Evolutionary conservation across 2,888 invertebrate species (phyloP), one percentile per base, ranked within the genome.

Genomic region (Macrophya alboannulata): DNA sequence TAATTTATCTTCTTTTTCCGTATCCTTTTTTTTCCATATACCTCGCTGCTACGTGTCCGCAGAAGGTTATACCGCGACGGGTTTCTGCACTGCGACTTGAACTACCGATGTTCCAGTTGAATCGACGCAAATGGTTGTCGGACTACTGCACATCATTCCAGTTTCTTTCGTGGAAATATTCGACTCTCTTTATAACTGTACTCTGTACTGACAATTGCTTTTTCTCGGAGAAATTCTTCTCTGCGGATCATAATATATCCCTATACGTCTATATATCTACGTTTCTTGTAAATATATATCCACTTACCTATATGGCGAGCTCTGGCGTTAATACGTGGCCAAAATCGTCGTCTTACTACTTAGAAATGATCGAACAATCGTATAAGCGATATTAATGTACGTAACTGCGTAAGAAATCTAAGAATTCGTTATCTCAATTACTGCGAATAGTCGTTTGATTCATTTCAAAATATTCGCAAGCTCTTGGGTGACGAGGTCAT

Each of bases 121-220:
- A 45, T 12, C 21, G 72, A 45, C 72, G 21, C 45, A 45, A 43
- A 74, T 74, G 72, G 72, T 43, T 31, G 31, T 40, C 71, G 17
- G 43, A 74, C n/a, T n/a, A n/a, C n/a, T n/a, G n/a, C n/a, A 74
- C 21, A 45, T 74, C 21, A 45, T 43, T 74, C 45, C 72, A 74
- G 72, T 74, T 74, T 74, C 72, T 74, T 74, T 45, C 43, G n/a
- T 45, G 43, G 43, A 45, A 74, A 45, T 12, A 74, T 45, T 45
- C 72, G 45, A 12, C 45, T 45, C 43, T 74, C 12, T 45, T 45
- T 40, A 21, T 45, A 45, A 45, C 72, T 74, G 72, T 43, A 74
- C 21, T 17, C n/a, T n/a, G n/a, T n/a, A 17, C 15, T 31, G 12
- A 4, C 68, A 15, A 21, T 4, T 31, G 5, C 62, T 25, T 21